A percentile compares a stretch with the other conserved stretches of the same genome.
Evolutionary conservation across 2,113 vertebrate species (phyloP).

Genomic region (Myocastor coypus): DNA sequence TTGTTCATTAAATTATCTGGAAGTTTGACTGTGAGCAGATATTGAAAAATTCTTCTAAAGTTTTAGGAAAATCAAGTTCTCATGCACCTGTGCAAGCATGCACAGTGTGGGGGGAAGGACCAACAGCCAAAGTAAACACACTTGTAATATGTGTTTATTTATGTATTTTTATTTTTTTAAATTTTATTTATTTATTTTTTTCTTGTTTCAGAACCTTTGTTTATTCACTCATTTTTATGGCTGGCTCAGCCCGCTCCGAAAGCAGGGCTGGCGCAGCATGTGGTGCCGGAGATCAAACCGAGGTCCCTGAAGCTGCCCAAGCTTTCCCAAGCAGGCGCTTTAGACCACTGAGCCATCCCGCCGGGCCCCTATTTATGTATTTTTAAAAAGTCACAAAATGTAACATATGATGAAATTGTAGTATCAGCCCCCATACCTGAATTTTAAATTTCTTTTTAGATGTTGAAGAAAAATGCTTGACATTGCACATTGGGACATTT

Average conservation of each 20-base stretch:
- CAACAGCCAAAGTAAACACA: accelerated
- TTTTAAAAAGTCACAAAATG: not conserved
- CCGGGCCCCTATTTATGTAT: no score
- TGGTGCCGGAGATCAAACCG: no score
- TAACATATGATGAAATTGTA: not conserved
- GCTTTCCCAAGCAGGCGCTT: no score
- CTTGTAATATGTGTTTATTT: not conserved
- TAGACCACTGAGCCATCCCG: no score
- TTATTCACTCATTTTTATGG: no score
- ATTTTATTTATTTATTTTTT: no score
- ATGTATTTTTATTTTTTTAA: no score
- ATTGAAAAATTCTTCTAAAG: not conserved
- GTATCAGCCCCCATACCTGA: not conserved
- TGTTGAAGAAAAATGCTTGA: not conserved
- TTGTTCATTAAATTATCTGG: not conserved
- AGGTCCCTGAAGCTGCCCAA: no score
- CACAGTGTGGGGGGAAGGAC: not conserved
- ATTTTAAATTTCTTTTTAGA: not conserved
- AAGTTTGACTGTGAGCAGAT: not conserved
- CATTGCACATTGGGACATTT: slow-evolving; percentile 15
- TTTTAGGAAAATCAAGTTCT: not conserved
- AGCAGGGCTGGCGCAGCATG: no score
- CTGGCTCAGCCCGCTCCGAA: no score
- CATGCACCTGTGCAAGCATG: accelerated
- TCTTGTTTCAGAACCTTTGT: no score